A percentile compares a stretch with the other conserved stretches of the same genome.
Evolutionary conservation across 2,797 vertebrate species (phyloP).

Genomic region (Enteromius argenteus): DNA sequence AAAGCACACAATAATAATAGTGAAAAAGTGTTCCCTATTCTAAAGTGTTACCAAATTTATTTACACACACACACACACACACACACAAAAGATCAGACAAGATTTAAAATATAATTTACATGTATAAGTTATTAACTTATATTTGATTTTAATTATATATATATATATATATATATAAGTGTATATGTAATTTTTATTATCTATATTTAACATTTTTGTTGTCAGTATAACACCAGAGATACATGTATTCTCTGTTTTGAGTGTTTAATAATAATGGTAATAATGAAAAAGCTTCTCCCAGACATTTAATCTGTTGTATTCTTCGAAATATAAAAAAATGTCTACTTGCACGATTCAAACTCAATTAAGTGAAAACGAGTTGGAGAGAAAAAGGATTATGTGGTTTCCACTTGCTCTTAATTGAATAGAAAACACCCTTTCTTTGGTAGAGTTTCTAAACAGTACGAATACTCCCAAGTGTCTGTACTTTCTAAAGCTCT

Average conservation of each 20-base stretch:
- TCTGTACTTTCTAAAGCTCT: conserved; percentile 70
- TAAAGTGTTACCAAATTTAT: too few relatives aligned
- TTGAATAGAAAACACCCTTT: conserved; percentile 59
- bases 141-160: background rate
- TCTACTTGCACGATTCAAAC: conserved; percentile 43
- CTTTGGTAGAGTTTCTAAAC: conserved; percentile 58
- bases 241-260: background rate
- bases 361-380: conserved; percentile 49
- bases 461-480: conserved; percentile 57
- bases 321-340: background rate
- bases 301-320: background rate
- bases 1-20: too few relatives aligned
- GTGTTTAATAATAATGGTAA: background rate
- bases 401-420: conserved; percentile 46
- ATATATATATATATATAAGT: background rate
- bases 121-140: background rate
- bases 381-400: conserved; percentile 35
- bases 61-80: too few relatives aligned
- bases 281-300: background rate
- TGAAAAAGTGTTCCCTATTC: too few relatives aligned
- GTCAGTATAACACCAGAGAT: background rate
- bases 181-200: too few relatives aligned
- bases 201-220: too few relatives aligned
- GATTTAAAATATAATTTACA: background rate
- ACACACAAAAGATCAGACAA: background rate